Conservation (phyloP, 2,797 vertebrate genomes). For the Morelia viridis region DNA sequence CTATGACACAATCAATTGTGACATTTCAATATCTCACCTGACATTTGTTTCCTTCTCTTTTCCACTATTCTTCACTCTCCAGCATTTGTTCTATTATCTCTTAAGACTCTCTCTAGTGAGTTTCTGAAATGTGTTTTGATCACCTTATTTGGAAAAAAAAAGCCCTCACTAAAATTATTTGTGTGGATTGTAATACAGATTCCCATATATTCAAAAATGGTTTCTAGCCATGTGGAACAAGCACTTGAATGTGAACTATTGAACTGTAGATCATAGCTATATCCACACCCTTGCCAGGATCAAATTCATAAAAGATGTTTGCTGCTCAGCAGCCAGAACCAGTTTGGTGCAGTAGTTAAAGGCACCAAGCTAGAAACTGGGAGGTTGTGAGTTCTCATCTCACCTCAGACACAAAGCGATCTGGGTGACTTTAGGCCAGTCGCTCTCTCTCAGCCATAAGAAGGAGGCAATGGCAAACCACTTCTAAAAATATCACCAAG, state of each 20-base stretch:
- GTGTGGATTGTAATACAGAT: not conserved
- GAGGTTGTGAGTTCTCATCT: not conserved
- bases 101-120: not conserved
- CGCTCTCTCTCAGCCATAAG: not conserved
- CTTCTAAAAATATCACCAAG: not conserved
- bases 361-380: not conserved
- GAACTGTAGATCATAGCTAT: not conserved
- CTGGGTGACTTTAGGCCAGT: not conserved
- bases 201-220: not conserved
- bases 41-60: not conserved
- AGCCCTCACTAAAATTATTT: not conserved
- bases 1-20: not conserved
- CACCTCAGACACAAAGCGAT: not conserved
- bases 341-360: not conserved
- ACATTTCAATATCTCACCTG: slow-evolving; percentile 14
- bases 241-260: not conserved
- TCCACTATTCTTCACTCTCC: not conserved
- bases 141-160: not conserved
- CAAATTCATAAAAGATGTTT: not conserved
- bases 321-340: not conserved
- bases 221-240: not conserved
- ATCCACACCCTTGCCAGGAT: not conserved
- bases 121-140: not conserved
- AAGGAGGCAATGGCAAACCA: not conserved
- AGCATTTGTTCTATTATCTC: not conserved